These are phyloP conservation scores for Egretta garzetta DNA, from an alignment of 2,113 vertebrate species.

Conservation along the genomic window DNA sequence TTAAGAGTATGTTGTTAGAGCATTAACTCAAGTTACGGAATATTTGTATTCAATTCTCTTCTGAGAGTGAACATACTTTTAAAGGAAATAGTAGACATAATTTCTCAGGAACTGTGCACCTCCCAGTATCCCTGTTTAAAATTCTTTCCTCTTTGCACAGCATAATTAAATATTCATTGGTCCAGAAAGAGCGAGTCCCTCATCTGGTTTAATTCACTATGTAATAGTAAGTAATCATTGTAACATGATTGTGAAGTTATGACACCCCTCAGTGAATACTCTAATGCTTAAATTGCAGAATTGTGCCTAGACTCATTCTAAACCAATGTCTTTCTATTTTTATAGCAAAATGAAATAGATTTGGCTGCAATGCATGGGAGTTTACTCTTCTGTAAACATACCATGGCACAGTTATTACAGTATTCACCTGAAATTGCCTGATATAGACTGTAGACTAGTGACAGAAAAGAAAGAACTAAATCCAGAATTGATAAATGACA, in stretches of 20 bases:
- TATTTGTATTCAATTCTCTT: background rate
- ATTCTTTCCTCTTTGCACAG: background rate
- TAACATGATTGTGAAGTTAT: background rate
- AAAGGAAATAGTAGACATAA: background rate
- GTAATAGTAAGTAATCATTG: background rate
- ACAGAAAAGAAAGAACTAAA: background rate
- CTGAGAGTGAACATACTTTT: background rate
- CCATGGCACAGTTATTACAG: background rate
- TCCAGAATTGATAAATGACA: background rate
- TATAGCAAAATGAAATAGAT: background rate
- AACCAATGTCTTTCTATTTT: background rate
- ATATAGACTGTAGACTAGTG: background rate
- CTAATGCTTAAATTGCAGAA: background rate
- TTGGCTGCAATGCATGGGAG: background rate
- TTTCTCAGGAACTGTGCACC: background rate
- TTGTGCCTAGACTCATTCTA: background rate
- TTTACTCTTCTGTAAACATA: background rate
- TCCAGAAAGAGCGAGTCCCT: background rate
- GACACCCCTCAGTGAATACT: background rate
- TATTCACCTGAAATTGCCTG: background rate
- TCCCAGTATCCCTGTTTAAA: background rate
- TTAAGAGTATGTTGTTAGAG: background rate
- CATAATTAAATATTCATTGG: background rate
- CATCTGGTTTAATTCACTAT: background rate
- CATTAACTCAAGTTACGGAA: background rate